phyloP scores from a whole-genome alignment of 2,113 vertebrate genomes.

The Hemichromis elongatus region DNA sequence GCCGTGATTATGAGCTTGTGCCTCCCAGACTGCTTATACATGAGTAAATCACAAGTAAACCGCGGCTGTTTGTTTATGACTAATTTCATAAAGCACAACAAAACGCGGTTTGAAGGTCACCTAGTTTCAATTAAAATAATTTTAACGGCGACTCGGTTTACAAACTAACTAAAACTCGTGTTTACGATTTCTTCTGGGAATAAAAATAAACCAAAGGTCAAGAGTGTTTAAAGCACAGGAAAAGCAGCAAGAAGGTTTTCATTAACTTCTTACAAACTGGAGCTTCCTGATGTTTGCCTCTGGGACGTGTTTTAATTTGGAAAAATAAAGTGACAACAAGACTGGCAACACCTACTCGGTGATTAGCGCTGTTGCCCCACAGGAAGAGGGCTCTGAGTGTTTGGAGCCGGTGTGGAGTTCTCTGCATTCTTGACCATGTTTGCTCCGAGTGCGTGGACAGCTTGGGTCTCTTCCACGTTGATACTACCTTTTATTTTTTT shows the following conservation, averaged over 20 bases:
- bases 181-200: not conserved
- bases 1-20: not conserved
- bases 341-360: accelerated
- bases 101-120: not conserved
- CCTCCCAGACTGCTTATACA: not conserved
- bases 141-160: not conserved
- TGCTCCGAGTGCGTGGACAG: not conserved
- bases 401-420: not conserved
- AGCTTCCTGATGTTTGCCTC: not conserved
- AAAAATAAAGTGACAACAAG: not conserved
- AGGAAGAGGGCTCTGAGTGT: not conserved
- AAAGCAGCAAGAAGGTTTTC: not conserved
- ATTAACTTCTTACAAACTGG: not conserved
- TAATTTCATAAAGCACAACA: not conserved
- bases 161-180: not conserved
- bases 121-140: not conserved
- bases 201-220: not conserved
- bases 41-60: not conserved
- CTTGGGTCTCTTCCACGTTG: not conserved
- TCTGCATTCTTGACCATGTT: not conserved
- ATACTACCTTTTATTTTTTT: not conserved
- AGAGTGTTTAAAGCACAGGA: not conserved
- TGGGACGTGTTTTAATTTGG: not conserved
- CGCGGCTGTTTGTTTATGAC: not conserved
- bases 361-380: not conserved